Evolutionary conservation across 2,888 invertebrate genomes (phyloP).

Genomic region (Synanthedon tipuliformis): DNA sequence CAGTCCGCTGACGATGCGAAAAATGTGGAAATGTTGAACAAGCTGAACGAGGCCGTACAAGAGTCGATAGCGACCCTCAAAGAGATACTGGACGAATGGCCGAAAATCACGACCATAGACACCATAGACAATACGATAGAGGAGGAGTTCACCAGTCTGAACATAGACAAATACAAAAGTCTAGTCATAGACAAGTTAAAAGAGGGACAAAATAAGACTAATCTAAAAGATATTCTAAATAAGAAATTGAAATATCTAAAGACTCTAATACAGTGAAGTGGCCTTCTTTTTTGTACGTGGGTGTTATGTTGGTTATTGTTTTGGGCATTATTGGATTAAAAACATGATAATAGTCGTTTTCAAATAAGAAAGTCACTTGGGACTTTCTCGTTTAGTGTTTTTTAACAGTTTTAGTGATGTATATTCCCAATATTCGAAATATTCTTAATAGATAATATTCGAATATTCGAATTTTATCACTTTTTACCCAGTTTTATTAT

Average conservation of each 20-base stretch:
- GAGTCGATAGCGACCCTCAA: constrained; percentile 41
- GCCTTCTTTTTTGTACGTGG: not conserved
- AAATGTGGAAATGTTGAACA: constrained; percentile 33
- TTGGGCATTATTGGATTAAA: too few species aligned
- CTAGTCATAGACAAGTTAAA: constrained; percentile 55
- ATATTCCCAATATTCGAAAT: too few species aligned
- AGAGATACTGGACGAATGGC: constrained; percentile 52
- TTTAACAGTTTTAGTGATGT: too few species aligned
- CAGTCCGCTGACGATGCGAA: constrained; percentile 55
- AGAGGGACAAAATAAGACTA: constrained; percentile 58
- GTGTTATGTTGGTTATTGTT: not conserved
- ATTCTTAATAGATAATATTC: too few species aligned
- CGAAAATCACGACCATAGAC: constrained; percentile 8
- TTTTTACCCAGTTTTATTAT: too few species aligned
- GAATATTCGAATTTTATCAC: too few species aligned
- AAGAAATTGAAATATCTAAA: constrained; percentile 68
- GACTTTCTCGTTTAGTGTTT: too few species aligned
- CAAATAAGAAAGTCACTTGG: too few species aligned
- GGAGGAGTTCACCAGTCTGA: constrained; percentile 43
- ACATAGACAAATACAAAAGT: constrained; percentile 38
- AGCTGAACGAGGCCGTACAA: constrained; percentile 41
- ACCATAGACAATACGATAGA: constrained; percentile 28
- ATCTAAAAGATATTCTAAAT: constrained; percentile 60
- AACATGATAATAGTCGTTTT: too few species aligned
- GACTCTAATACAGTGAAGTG: constrained; percentile 35